Evolutionary conservation across 1,140 invertebrate genomes (phyloP).

Genomic region (Panulirus ornatus): DNA sequence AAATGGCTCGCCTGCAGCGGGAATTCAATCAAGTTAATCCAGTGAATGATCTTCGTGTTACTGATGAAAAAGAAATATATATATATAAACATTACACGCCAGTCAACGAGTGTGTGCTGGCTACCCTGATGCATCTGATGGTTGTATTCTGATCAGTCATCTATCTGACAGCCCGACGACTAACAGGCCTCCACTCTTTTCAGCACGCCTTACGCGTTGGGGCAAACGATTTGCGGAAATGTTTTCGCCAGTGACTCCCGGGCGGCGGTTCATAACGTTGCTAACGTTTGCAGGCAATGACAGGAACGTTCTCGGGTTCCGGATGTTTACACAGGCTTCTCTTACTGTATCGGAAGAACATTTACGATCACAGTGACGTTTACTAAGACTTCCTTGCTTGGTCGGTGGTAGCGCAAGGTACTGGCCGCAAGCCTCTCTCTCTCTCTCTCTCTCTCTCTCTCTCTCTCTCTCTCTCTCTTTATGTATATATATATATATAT

Average conservation of each 20-base stretch:
- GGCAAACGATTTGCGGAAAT: too few species aligned
- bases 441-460: constrained; percentile 7
- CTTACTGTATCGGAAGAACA: background rate
- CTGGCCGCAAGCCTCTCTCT: background rate
- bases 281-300: background rate
- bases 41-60: too few species aligned
- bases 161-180: too few species aligned
- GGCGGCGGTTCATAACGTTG: background rate
- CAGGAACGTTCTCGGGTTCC: background rate
- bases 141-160: too few species aligned
- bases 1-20: too few species aligned
- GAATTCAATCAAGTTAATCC: too few species aligned
- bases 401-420: background rate
- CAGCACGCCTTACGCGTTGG: too few species aligned
- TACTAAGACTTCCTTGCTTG: background rate
- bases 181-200: too few species aligned
- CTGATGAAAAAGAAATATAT: too few species aligned
- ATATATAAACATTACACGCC: too few species aligned
- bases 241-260: background rate
- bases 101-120: too few species aligned
- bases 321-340: background rate
- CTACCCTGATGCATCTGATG: too few species aligned
- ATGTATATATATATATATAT: background rate
- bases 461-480: constrained; percentile 2
- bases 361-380: background rate